Conservation (phyloP, 2,113 vertebrate genomes). For the Bos javanicus region DNA sequence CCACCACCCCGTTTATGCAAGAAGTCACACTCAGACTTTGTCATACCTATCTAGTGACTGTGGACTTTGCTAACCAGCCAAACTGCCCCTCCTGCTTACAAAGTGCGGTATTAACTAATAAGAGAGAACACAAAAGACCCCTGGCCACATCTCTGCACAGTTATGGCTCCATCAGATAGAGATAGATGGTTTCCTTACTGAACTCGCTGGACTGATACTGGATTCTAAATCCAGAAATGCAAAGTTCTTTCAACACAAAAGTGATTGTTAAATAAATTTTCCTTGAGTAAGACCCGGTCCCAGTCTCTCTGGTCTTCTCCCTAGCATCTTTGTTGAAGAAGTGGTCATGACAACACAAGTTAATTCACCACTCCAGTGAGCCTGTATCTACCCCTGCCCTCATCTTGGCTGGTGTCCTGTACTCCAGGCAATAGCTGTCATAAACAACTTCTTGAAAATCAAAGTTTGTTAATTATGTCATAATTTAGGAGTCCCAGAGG, state of each 20-base stretch:
- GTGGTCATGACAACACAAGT: not conserved
- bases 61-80: not conserved
- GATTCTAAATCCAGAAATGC: not conserved
- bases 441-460: not conserved
- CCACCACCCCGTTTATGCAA: conserved; percentile 36
- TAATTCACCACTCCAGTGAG: no score
- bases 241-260: not conserved
- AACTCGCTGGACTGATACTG: not conserved
- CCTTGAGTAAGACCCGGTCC: not conserved
- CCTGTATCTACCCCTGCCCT: not conserved
- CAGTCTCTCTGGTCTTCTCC: not conserved
- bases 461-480: not conserved
- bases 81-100: conserved; percentile 22
- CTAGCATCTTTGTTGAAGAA: not conserved
- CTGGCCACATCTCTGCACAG: not conserved
- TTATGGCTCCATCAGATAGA: not conserved
- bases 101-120: not conserved
- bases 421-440: not conserved
- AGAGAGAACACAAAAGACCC: not conserved
- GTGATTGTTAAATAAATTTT: not conserved
- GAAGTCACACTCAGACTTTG: conserved; percentile 45
- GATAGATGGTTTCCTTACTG: not conserved
- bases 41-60: conserved; percentile 44
- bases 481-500: not conserved
- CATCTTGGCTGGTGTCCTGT: not conserved